phyloP scores from a whole-genome alignment of 1,140 invertebrate genomes.

The Phymastichus coffea region DNA sequence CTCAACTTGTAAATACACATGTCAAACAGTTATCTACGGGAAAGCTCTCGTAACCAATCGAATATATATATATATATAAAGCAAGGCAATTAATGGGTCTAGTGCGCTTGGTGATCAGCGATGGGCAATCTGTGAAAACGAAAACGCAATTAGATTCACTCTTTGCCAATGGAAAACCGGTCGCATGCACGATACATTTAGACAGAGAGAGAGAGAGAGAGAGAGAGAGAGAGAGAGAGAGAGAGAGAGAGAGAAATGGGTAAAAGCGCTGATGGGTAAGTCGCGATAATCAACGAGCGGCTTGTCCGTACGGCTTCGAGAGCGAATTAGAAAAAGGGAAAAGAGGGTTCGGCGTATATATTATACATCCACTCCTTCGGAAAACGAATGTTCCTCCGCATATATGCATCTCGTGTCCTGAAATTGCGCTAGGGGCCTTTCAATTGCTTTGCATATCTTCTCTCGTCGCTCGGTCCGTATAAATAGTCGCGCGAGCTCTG shows the following conservation, averaged over 20 bases:
- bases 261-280: constrained; percentile 20
- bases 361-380: constrained; percentile 31
- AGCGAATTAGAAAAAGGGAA: constrained; percentile 32
- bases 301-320: constrained; percentile 8
- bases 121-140: constrained; percentile 1
- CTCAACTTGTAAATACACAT: too few species aligned
- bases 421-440: too few species aligned
- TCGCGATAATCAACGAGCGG: constrained; percentile 14
- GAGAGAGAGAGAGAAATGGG: background rate
- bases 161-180: background rate
- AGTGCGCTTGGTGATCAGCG: too few species aligned
- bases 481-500: too few species aligned
- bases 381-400: background rate
- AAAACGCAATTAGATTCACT: background rate
- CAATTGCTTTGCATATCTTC: too few species aligned
- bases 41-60: too few species aligned
- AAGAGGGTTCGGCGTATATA: too few species aligned
- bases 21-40: too few species aligned
- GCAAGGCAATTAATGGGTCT: too few species aligned
- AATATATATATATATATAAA: too few species aligned
- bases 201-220: background rate
- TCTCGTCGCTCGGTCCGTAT: too few species aligned
- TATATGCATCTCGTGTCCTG: background rate
- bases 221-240: background rate
- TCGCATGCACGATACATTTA: background rate